phyloP scores from a whole-genome alignment of 2,888 invertebrate species.

The Abrostola tripartita region DNA sequence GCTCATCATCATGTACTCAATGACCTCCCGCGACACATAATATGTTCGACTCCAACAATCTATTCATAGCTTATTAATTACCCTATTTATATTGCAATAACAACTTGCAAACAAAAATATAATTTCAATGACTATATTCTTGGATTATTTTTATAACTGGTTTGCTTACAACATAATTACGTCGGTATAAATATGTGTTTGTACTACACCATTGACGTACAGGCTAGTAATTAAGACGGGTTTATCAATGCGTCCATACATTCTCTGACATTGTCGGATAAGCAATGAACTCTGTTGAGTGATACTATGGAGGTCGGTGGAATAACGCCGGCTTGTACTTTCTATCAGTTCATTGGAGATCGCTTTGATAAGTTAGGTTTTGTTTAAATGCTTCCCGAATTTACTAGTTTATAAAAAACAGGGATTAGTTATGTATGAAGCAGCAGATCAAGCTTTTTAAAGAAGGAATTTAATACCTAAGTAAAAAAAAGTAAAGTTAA shows the following conservation, averaged over 20 bases:
- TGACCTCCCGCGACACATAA: slow-evolving; percentile 15
- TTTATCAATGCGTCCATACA: slow-evolving; percentile 60
- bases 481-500: no score
- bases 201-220: slow-evolving; percentile 62
- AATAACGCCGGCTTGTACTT: slow-evolving; percentile 32
- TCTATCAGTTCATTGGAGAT: neutral
- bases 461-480: no score
- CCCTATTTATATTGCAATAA: slow-evolving; percentile 36
- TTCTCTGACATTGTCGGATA: slow-evolving; percentile 60
- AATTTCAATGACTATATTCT: slow-evolving; percentile 28
- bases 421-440: no score
- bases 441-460: no score
- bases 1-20: slow-evolving; percentile 12
- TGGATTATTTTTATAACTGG: slow-evolving; percentile 42
- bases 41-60: slow-evolving; percentile 19
- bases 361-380: no score
- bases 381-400: no score
- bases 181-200: slow-evolving; percentile 32
- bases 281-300: slow-evolving; percentile 47
- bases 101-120: slow-evolving; percentile 33
- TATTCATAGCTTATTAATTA: slow-evolving; percentile 39
- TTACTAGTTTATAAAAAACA: no score
- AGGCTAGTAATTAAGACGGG: slow-evolving; percentile 53
- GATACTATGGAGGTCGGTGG: slow-evolving; percentile 40
- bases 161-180: slow-evolving; percentile 43